Evolutionary conservation across 1,140 invertebrate species (phyloP).

Genomic region (Atta cephalotes): DNA sequence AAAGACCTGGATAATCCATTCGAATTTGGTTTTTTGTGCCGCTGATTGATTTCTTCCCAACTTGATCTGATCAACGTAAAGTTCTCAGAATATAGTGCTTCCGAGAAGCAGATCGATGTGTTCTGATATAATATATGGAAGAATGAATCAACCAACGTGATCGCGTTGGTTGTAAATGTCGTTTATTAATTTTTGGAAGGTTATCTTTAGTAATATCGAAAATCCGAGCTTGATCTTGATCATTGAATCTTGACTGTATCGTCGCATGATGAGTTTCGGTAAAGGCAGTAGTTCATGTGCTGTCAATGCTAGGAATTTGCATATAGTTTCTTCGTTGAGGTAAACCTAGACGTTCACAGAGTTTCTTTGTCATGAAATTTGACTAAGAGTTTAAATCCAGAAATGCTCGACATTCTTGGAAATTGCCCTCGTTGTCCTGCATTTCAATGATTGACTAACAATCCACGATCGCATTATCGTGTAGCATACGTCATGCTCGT

Average conservation of each 20-base stretch:
- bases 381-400: neutral
- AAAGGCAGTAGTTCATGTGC: neutral
- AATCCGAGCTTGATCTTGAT: neutral
- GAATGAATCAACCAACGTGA: neutral
- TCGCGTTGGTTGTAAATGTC: neutral
- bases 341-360: neutral
- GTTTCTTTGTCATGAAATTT: neutral
- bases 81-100: neutral
- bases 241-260: neutral
- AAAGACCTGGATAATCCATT: neutral
- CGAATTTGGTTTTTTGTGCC: neutral
- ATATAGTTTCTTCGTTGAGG: no score
- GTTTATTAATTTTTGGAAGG: neutral
- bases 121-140: neutral
- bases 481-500: neutral
- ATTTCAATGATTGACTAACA: neutral
- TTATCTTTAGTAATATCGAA: neutral
- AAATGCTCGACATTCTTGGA: neutral
- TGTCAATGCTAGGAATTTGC: neutral
- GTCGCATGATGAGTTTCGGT: neutral
- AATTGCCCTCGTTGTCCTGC: neutral
- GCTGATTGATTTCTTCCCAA: neutral
- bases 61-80: neutral
- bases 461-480: neutral
- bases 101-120: neutral